Evolutionary conservation across 1,140 invertebrate genomes (phyloP), one percentile per base, ranked within the genome.

Genomic region (Tetramorium simillimum): DNA sequence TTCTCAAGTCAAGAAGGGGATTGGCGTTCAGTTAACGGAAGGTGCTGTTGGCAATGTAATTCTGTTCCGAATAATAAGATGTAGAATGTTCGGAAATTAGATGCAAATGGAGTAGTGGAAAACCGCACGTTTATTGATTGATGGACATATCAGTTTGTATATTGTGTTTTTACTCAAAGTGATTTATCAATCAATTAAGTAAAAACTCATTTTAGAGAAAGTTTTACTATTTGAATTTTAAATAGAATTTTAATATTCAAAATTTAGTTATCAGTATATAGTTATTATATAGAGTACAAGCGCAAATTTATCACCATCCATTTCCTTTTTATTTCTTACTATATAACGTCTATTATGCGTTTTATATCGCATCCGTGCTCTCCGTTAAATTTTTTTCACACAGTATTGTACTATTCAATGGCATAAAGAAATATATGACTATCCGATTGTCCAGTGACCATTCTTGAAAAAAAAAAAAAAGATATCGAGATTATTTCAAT

Each of bases 41-140:
- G 76, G 40, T 53, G 56, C 21, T 14, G 51, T 16, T 37, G 33
- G 16, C 37, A 33, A 62, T 53, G 37, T 73, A 65, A 82, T 72
- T 72, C 70, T 56, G 18, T 75, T 67, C 43, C n/a, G 33, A 14
- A 43, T 62, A 51, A 62, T 40, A 43, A 56, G 33, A 63, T 28
- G 16, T 56, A 43, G 24, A 82, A 86, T 4, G 16, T 63, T 28
- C 18, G 86, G 24, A 67, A 75, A 67, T 81, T 56, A 14, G 72
- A 75, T 84, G 69, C 69, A 87, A 84, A 86, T 51, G 21, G 86
- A 85, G 56, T 62, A 18, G 9, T 43, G n/a, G 4, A 65, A 56
- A 77, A 60, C 21, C 56, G 7, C 37, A 56, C 12, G n/a, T 58
- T 33, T 58, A 77, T 62, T 37, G 37, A 43, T 77, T 18, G 5